phyloP scores from a whole-genome alignment of 2,888 invertebrate species.

The Imbricaverruca yamaguchii region DNA sequence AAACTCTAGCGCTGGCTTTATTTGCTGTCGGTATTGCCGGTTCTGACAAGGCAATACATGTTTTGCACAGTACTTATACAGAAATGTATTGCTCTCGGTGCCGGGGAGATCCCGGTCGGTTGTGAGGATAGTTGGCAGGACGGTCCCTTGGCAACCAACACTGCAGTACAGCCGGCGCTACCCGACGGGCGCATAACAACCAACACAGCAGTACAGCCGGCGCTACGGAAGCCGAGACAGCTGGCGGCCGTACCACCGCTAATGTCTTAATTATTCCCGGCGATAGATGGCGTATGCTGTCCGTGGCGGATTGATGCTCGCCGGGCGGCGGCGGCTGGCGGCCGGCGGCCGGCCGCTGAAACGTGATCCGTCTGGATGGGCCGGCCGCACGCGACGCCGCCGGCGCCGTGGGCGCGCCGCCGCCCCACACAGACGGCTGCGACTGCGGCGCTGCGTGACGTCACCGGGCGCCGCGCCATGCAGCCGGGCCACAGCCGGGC shows the following conservation, averaged over 20 bases:
- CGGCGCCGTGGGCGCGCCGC: not conserved
- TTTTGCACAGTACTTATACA: not conserved
- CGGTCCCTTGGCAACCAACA: not conserved
- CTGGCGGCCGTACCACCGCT: slow-evolving; percentile 1
- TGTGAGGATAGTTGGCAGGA: too few species aligned
- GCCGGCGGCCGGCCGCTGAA: not conserved
- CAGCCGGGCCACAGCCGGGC: not conserved
- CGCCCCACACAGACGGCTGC: not conserved
- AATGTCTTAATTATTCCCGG: slow-evolving; percentile 17
- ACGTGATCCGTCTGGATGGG: not conserved
- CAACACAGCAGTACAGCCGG: not conserved
- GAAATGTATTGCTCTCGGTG: not conserved
- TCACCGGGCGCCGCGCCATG: not conserved
- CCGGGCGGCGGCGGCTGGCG: slow-evolving; percentile 12
- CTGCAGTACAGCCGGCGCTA: not conserved
- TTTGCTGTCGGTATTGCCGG: not conserved
- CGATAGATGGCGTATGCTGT: slow-evolving; percentile 21
- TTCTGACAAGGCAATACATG: not conserved
- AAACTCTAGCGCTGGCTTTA: slow-evolving; percentile 10
- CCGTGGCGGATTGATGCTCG: not conserved
- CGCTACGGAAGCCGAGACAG: not conserved
- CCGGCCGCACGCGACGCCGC: slow-evolving; percentile 1
- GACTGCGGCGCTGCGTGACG: not conserved
- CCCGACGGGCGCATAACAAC: not conserved
- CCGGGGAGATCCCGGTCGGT: not conserved